These are phyloP conservation scores for Rachycentron canadum DNA, from an alignment of 2,797 vertebrate genomes.

Conservation along the genomic window DNA sequence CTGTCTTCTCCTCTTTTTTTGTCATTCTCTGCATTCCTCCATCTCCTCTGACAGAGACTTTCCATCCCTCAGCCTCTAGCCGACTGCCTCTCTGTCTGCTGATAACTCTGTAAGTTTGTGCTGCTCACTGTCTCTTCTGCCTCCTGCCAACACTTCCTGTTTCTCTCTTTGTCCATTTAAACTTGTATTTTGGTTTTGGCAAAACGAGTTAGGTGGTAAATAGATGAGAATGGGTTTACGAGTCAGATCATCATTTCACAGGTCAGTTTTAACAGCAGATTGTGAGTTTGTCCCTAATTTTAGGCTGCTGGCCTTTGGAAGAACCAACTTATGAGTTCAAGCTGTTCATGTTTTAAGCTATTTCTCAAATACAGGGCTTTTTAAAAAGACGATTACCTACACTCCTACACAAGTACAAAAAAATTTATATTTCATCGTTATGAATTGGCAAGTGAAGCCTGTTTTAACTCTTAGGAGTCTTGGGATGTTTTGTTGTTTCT, in stretches of 20 bases:
- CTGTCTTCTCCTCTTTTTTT: slow-evolving; percentile 17
- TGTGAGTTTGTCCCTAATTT: not conserved
- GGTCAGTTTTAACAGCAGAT: not conserved
- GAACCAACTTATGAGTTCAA: not conserved
- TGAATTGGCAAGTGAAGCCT: too few species aligned
- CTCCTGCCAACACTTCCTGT: slow-evolving; percentile 13
- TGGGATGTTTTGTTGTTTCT: too few species aligned
- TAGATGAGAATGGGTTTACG: not conserved
- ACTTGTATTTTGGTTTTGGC: not conserved
- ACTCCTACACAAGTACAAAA: too few species aligned
- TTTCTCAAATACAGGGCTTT: too few species aligned
- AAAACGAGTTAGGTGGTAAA: not conserved
- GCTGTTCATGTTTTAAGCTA: not conserved
- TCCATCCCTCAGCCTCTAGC: slow-evolving; percentile 71
- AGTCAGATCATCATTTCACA: not conserved
- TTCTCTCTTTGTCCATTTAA: not conserved
- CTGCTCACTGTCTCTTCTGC: slow-evolving; percentile 51
- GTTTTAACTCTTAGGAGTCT: too few species aligned
- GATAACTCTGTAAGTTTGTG: slow-evolving; percentile 70
- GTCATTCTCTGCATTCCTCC: slow-evolving; percentile 48
- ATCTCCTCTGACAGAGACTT: slow-evolving; percentile 71
- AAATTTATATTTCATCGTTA: too few species aligned
- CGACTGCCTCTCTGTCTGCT: slow-evolving; percentile 64
- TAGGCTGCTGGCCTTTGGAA: not conserved
- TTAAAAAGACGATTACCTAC: too few species aligned